Evolutionary conservation across 2,888 invertebrate genomes (phyloP), one percentile per base, ranked within the genome.

Genomic region (Prenolepis imparis): DNA sequence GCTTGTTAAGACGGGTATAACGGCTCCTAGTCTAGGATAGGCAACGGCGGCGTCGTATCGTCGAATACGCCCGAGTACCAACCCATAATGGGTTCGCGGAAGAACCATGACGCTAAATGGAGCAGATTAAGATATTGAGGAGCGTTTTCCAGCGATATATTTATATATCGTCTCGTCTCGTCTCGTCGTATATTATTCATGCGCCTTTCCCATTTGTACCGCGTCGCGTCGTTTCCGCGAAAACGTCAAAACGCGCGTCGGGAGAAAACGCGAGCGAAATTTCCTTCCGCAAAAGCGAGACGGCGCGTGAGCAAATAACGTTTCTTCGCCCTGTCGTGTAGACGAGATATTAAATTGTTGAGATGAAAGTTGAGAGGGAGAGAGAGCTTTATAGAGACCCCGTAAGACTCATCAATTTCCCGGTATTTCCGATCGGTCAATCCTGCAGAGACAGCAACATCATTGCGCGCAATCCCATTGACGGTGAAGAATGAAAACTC

Each of bases 401-500:
- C 18, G 70, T 70, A 80, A 80, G 78, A 80, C 78, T 70, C 78
- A 80, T 80, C 78, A 80, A 80, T 80, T 70, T 70, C 77, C 78
- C 78, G 59, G 59, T 59, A 80, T 70, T 80, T 80, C 78, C 78
- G 78, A 80, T 80, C 78, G 78, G 78, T 80, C 78, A 80, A 80
- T 80, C 78, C 78, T 59, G 48, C 78, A 70, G 70, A 80, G 78
- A 80, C 78, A 80, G 78, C 78, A 80, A 80, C 78, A 80, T 80
- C 78, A 80, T 80, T 80, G 78, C 78, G 78, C 78, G 70, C 78
- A 80, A 80, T 80, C 78, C 78, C 44, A 80, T 80, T 80, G 78
- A 80, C 78, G 78, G 44, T 80, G 78, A 80, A 80, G 78, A 80
- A 80, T 80, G 78, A 80, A 80, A 80, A 80, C 78, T 80, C 78